Percentiles rank a stretch among this genome's conserved stretches.
These are phyloP conservation scores for Geotrypetes seraphini DNA, from an alignment of 2,797 vertebrate species.

Conservation along the genomic window DNA sequence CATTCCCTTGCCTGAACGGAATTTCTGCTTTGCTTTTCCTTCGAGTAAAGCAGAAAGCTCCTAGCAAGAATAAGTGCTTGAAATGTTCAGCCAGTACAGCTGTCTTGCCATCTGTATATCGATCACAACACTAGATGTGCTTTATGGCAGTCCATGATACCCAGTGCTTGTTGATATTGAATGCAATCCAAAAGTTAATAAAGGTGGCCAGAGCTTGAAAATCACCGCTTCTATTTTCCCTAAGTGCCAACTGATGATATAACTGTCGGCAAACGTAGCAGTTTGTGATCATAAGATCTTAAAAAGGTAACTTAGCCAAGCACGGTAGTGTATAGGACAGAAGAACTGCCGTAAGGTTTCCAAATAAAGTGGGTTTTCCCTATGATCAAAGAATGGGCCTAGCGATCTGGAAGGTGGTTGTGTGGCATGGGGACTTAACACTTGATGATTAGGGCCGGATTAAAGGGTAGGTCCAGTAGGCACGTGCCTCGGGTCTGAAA, in stretches of 20 bases:
- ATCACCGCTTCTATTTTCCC: too few relatives aligned
- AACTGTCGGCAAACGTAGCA: neutral
- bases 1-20: too few relatives aligned
- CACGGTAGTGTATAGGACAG: neutral
- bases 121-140: too few relatives aligned
- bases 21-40: too few relatives aligned
- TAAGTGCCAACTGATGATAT: neutral
- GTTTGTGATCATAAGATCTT: neutral
- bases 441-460: too few relatives aligned
- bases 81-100: too few relatives aligned
- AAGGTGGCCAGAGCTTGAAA: too few relatives aligned
- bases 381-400: slow-evolving; percentile 14
- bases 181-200: neutral
- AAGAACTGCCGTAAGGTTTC: neutral
- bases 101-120: neutral
- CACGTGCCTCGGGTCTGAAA: too few relatives aligned
- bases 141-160: too few relatives aligned
- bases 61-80: too few relatives aligned
- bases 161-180: neutral
- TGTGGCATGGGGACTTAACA: slow-evolving; percentile 6
- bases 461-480: too few relatives aligned
- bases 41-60: too few relatives aligned
- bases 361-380: slow-evolving; percentile 10
- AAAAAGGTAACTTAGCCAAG: neutral
- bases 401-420: neutral